Evolutionary conservation across 2,888 invertebrate species (phyloP).

Genomic region (Nemoura dubitans): DNA sequence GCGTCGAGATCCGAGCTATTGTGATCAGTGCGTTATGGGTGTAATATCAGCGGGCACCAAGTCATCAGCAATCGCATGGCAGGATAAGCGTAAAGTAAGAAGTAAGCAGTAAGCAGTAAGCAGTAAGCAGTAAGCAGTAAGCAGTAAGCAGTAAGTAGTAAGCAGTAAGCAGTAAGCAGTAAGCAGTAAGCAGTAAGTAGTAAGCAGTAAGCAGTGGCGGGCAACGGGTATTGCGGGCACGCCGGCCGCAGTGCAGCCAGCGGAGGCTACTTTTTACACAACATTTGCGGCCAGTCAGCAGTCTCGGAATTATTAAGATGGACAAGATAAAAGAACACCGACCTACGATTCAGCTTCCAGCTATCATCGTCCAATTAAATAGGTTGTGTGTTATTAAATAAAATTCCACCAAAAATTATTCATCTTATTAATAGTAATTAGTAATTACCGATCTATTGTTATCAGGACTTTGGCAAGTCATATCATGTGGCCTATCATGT

Average conservation of each 20-base stretch:
- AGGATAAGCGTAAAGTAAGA: neutral
- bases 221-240: neutral
- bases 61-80: neutral
- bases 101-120: neutral
- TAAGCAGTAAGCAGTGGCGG: too few species aligned
- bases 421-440: slow-evolving; percentile 32
- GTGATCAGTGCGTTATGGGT: too few species aligned
- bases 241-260: neutral
- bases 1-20: too few species aligned
- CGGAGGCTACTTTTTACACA: slow-evolving; percentile 20
- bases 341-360: slow-evolving; percentile 31
- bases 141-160: too few species aligned
- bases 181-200: too few species aligned
- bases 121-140: too few species aligned
- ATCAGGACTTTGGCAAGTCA: neutral
- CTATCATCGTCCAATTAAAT: slow-evolving; percentile 38
- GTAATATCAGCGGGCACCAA: neutral
- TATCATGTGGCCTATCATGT: neutral
- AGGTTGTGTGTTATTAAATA: slow-evolving; percentile 34
- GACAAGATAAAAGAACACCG: slow-evolving; percentile 45
- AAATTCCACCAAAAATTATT: slow-evolving; percentile 32
- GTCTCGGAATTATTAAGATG: slow-evolving; percentile 44
- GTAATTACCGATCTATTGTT: slow-evolving; percentile 24
- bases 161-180: too few species aligned
- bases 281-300: slow-evolving; percentile 14